Base-by-base conservation (phyloP, 2,797 vertebrate species). In the Danio jaintianensis region DNA sequence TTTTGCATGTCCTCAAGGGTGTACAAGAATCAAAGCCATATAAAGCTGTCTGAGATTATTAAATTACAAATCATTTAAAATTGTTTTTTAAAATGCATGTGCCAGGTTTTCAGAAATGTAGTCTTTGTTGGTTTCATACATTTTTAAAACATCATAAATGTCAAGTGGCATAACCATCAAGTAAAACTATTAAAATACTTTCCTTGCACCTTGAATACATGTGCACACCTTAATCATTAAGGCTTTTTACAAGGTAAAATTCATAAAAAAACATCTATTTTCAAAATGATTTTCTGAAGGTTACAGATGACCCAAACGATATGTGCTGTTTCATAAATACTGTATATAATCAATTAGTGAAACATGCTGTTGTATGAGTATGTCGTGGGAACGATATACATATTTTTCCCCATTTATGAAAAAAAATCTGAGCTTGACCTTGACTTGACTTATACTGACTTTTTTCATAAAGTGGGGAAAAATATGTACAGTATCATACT, bases 121-220 rank as follows among this genome's bases (percentile, higher is more conserved):
- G 29, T 52, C 48, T 69, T 69, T 12, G 29, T 69, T 38, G 10
- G 67, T 53, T 53, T 53, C 40, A 50, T 40, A 70, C 1, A 70
- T 53, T 70, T 70, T 40, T 40, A 10, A 70, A 53, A 52, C 16
- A 52, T 48, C 40, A 53, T 50, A 53, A 69, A 69, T 69, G 67
- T 69, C 67, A 40, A 69, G 10, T 18, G 11, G 10, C 7, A 6
- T 40, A 53, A 12, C 29, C 48, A 12, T 69, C 48, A 18, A 18
- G 48, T 52, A 52, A 52, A 66, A 45, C 6, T 66, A 18, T 69
- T 18, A 52, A 69, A 36, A 53, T 69, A 69, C 6, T 52, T 69
- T 53, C 29, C 29, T 52, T 53, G 67, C 29, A 69, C 29, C 9
- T 69, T 40, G 4, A 53, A 2, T 52, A 6, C 48, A 29, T 10